Percentiles rank a stretch among this genome's conserved stretches.
These are phyloP conservation scores for Megathymus violae DNA, from an alignment of 1,140 invertebrate species.

Conservation along the genomic window DNA sequence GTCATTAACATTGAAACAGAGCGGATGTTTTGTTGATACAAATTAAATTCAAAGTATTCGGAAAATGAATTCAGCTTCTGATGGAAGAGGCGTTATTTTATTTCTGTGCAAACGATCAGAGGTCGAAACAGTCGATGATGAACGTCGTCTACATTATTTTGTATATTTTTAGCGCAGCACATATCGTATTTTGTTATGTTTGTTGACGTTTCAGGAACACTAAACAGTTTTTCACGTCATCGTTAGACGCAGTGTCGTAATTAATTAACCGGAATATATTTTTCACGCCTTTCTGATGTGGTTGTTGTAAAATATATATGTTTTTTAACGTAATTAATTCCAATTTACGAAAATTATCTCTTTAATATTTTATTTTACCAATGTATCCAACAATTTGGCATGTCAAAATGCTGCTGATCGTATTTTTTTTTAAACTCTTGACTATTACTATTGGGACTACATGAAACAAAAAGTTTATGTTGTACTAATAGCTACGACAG, in stretches of 20 bases:
- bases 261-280: slow-evolving; percentile 17
- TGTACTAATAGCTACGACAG: no score
- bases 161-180: slow-evolving; percentile 38
- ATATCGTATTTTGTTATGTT: slow-evolving; percentile 37
- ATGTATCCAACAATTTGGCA: no score
- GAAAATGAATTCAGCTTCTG: slow-evolving; percentile 25
- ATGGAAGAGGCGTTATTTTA: slow-evolving; percentile 22
- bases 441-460: no score
- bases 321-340: no score
- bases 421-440: no score
- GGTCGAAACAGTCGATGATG: slow-evolving; percentile 35
- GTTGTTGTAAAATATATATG: background rate
- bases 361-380: no score
- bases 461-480: no score
- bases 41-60: slow-evolving; percentile 16
- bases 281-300: background rate
- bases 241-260: slow-evolving; percentile 10
- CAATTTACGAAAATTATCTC: no score
- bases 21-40: slow-evolving; percentile 13
- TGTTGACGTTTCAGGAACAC: slow-evolving; percentile 43
- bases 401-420: no score
- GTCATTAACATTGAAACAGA: background rate
- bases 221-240: slow-evolving; percentile 16
- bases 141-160: slow-evolving; percentile 38
- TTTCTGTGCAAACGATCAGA: slow-evolving; percentile 31